Conservation (phyloP, 1,140 invertebrate genomes). For the Eumeta japonica region DNA sequence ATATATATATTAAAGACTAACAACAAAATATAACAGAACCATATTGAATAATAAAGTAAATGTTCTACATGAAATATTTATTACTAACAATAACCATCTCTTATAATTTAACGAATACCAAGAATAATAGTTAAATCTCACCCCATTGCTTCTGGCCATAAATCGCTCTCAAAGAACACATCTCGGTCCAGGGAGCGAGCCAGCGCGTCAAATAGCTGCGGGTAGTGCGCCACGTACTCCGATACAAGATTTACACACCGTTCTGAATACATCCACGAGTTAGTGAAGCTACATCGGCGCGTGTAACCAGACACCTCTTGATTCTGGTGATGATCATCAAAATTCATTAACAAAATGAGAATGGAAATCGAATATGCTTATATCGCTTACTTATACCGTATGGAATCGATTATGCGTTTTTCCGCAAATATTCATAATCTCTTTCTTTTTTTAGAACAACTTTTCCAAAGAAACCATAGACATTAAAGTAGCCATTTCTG, state of each 20-base stretch:
- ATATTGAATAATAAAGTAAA: not conserved
- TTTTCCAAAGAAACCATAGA: too few species aligned
- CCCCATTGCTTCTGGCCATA: constrained; percentile 63
- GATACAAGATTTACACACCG: constrained; percentile 71
- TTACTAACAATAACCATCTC: too few species aligned
- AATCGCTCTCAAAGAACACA: constrained; percentile 64
- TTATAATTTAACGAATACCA: too few species aligned
- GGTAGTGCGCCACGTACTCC: constrained; percentile 70
- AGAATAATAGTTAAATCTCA: too few species aligned
- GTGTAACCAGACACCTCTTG: constrained; percentile 80
- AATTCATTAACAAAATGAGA: too few species aligned
- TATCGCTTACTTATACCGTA: too few species aligned
- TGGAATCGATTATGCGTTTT: too few species aligned
- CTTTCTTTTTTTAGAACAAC: too few species aligned
- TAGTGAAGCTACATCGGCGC: constrained; percentile 60
- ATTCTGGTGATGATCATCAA: constrained; percentile 38
- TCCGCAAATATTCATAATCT: too few species aligned
- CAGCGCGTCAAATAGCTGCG: constrained; percentile 71
- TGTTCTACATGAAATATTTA: too few species aligned
- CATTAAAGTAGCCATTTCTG: too few species aligned
- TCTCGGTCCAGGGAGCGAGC: constrained; percentile 52
- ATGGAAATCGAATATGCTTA: too few species aligned
- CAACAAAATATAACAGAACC: constrained; percentile 3
- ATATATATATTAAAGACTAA: not conserved
- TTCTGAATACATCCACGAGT: constrained; percentile 80